Conservation (phyloP, 2,113 vertebrate species). For the Pipa parva region DNA sequence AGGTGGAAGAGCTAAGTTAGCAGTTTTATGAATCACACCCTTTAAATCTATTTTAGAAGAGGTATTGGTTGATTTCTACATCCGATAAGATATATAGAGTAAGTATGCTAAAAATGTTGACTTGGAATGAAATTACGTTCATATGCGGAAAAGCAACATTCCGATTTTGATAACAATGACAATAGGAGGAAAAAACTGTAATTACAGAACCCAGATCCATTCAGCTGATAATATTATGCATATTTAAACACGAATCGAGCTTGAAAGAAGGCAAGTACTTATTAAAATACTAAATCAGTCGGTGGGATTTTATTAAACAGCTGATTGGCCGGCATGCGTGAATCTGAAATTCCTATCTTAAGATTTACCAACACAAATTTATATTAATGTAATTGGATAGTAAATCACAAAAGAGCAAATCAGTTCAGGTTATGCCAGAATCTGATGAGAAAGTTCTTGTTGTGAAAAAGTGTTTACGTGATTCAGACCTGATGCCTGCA, state of each 20-base stretch:
- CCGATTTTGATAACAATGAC: neutral
- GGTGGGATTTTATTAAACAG: slow-evolving; percentile 13
- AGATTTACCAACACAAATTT: neutral
- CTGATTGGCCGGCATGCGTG: neutral
- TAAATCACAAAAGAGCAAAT: slow-evolving; percentile 2
- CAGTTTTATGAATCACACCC: neutral
- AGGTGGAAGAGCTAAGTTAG: neutral
- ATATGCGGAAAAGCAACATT: neutral
- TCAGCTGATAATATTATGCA: slow-evolving; percentile 1
- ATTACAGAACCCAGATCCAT: slow-evolving; percentile 14
- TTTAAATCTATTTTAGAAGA: slow-evolving; percentile 14
- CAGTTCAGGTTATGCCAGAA: slow-evolving; percentile 14
- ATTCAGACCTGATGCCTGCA: slow-evolving; percentile 3
- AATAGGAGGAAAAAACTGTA: slow-evolving; percentile 1
- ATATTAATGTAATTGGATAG: slow-evolving; percentile 2
- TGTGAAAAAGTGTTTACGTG: slow-evolving; percentile 1
- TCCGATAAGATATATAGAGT: neutral
- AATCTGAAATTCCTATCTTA: slow-evolving; percentile 5
- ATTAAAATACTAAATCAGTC: slow-evolving; percentile 35
- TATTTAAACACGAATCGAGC: slow-evolving; percentile 21
- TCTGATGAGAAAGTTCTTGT: neutral
- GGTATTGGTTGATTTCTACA: slow-evolving; percentile 13
- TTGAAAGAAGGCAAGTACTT: slow-evolving; percentile 7
- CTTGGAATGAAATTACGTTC: neutral
- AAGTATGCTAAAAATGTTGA: neutral